Evolutionary conservation across 1,140 invertebrate genomes (phyloP).

Genomic region (Bilobella aurantiaca): DNA sequence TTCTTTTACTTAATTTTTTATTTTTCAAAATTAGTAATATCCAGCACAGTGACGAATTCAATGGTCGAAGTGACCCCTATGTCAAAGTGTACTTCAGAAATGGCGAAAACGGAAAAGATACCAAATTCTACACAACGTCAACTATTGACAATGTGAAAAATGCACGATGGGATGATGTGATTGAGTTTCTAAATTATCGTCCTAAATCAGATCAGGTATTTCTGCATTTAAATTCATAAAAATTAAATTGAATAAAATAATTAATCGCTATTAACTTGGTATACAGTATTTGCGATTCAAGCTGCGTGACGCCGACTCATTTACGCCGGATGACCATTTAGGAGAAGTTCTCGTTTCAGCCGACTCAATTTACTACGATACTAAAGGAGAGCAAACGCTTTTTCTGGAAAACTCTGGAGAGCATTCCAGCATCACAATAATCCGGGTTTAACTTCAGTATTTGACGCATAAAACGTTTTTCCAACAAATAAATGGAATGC

Average conservation of each 20-base stretch:
- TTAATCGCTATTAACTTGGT: too few relatives aligned
- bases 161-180: slow-evolving; percentile 16
- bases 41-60: not conserved
- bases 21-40: slow-evolving; percentile 7
- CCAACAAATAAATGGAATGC: too few relatives aligned
- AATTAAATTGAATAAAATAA: too few relatives aligned
- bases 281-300: slow-evolving; percentile 16
- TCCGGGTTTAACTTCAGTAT: not conserved
- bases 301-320: slow-evolving; percentile 13
- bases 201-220: slow-evolving; percentile 6
- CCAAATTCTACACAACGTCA: slow-evolving; percentile 17
- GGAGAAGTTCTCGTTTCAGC: slow-evolving; percentile 13
- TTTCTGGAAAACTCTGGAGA: slow-evolving; percentile 15
- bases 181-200: slow-evolving; percentile 24
- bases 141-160: slow-evolving; percentile 22
- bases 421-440: slow-evolving; percentile 9
- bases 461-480: too few relatives aligned
- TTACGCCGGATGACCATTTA: slow-evolving; percentile 17
- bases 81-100: slow-evolving; percentile 20
- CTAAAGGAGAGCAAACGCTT: not conserved
- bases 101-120: slow-evolving; percentile 17
- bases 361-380: not conserved
- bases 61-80: not conserved
- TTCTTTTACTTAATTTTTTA: not conserved
- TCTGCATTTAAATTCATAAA: not conserved